Base-by-base conservation (phyloP, 2,797 vertebrate genomes). In the Anolis apletophallus region DNA sequence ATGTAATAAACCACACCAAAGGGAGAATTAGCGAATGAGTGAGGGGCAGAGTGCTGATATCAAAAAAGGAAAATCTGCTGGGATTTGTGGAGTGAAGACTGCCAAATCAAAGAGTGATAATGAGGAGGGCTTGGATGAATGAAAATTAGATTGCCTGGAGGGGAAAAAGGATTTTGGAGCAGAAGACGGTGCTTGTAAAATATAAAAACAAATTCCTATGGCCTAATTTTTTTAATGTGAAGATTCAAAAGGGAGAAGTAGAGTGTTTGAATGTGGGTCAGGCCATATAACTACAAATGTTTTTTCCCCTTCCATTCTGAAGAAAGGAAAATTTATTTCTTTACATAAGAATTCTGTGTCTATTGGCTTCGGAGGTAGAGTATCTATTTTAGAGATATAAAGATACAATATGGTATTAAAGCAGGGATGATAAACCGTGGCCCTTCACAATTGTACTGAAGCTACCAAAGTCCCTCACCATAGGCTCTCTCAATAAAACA, bases 221-320 rank as follows among this genome's bases (percentile, higher is more conserved):
- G 69, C 26, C 84, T 5, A 85, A 88, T 83, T 85, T 64, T 46
- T 46, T 46, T 6, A 8, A 73, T 79, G 19, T 84, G 83, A 80
- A 26, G 2, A 59, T 84, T 86, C 59, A 32, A 17, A 64, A 75
- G 68, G 3, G 29, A 23, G 23, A 59, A 86, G 79, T 29, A 64
- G 3, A 59, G 72, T 29, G 86, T 1, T 1, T 83, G 74, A 6
- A n/a, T 72, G 16, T 19, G 19, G 34, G 23, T 1, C 12, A 84
- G 68, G 67, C 8, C 32, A 19, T 17, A 74, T 21, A 54, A 11
- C 1, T 0, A 71, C 7, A 61, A 34, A 57, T 69, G 26, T 52
- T 6, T 29, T n/a, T 7, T 40, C 3, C 29, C 11, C 54, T 55
- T 34, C 23, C 52, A 59, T 79, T 57, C 54, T 64, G 19, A 32